Percentiles rank a stretch among this genome's conserved stretches.
Conservation (phyloP, 2,113 vertebrate genomes). For the Petrocephalus microphthalmus region DNA sequence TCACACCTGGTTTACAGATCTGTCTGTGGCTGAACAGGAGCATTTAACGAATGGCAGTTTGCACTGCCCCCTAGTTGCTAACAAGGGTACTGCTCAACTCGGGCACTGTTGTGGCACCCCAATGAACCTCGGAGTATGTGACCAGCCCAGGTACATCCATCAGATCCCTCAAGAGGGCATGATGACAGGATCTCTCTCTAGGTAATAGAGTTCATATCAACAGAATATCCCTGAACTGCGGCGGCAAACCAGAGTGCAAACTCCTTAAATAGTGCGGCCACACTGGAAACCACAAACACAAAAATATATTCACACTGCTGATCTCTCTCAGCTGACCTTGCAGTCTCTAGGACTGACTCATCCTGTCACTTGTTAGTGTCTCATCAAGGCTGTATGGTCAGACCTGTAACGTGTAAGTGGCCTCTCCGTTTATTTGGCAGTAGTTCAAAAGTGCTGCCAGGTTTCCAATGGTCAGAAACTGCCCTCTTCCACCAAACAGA, state of each 20-base stretch:
- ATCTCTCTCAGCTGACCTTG: neutral
- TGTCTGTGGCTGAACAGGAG: slow-evolving; percentile 8
- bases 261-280: neutral
- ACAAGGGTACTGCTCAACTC: neutral
- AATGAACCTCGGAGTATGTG: neutral
- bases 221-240: neutral
- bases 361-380: neutral
- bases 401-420: neutral
- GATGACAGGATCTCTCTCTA: neutral
- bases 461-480: neutral
- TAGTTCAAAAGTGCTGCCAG: neutral
- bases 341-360: neutral
- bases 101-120: neutral
- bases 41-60: neutral
- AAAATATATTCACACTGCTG: neutral
- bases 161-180: neutral
- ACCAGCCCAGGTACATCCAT: neutral
- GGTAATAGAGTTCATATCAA: neutral
- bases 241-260: neutral
- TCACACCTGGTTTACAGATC: slow-evolving; percentile 13
- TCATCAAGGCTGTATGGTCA: neutral
- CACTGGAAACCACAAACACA: neutral
- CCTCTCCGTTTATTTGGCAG: neutral
- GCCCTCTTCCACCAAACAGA: neutral
- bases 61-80: slow-evolving; percentile 3